Conservation (phyloP, 2,113 vertebrate genomes). For the Pandion haliaetus region DNA sequence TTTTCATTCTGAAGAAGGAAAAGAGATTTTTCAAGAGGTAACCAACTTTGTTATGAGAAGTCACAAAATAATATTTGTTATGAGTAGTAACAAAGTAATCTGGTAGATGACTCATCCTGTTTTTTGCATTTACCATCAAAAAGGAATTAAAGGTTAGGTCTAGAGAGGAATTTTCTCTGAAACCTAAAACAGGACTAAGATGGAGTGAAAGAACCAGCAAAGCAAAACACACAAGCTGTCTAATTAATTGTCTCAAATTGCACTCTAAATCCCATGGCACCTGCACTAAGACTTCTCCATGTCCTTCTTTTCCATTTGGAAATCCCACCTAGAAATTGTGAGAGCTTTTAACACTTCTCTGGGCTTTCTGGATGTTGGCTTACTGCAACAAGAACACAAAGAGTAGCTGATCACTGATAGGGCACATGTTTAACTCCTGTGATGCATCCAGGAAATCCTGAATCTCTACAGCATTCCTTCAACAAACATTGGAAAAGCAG, state of each 20-base stretch:
- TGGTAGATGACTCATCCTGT: neutral
- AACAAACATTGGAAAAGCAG: neutral
- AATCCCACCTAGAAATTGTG: neutral
- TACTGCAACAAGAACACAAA: neutral
- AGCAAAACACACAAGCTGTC: neutral
- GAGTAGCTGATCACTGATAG: neutral
- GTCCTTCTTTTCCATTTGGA: neutral
- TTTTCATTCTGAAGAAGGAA: neutral
- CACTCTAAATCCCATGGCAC: neutral
- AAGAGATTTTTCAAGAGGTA: neutral
- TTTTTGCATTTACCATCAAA: neutral
- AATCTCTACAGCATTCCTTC: neutral
- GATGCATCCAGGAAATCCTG: neutral
- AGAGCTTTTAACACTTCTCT: neutral
- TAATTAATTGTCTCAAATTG: neutral
- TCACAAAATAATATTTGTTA: neutral
- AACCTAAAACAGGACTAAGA: neutral
- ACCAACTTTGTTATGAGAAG: neutral
- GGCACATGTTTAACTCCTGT: neutral
- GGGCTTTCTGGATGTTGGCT: neutral
- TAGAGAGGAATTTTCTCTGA: neutral
- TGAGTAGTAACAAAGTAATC: neutral
- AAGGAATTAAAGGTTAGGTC: neutral
- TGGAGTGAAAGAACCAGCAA: neutral
- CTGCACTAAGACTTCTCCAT: neutral